Conservation (phyloP, 2,113 vertebrate species). For the Sinocyclocheilus anophthalmus region DNA sequence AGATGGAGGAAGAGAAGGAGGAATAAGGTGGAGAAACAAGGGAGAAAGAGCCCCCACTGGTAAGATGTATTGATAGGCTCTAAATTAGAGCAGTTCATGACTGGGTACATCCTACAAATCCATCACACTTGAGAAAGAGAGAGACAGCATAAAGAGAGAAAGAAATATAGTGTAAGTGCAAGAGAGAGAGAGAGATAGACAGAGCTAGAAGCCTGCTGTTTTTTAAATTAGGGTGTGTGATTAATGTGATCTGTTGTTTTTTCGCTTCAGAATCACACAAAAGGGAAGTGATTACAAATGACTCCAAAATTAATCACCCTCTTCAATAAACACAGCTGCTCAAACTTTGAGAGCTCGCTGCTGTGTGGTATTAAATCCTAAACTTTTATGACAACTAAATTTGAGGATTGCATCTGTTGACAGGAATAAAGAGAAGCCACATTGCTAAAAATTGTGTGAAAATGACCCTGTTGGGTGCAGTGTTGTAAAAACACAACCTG, state of each 20-base stretch:
- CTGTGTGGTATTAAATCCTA: conserved; percentile 8
- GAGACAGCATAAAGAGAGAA: conserved; percentile 11
- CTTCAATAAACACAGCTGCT: conserved; percentile 18
- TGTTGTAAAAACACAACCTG: background rate
- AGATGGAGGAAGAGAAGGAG: conserved; percentile 26
- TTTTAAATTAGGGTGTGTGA: conserved; percentile 49
- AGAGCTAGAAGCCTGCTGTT: conserved; percentile 44
- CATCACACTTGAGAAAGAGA: conserved; percentile 33
- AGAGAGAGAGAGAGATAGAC: background rate
- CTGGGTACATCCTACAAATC: conserved; percentile 46
- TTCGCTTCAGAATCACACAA: conserved; percentile 24
- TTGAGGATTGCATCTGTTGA: background rate
- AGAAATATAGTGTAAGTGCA: background rate
- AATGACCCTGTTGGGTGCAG: background rate
- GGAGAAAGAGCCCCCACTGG: conserved; percentile 35
- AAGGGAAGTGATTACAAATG: conserved; percentile 44
- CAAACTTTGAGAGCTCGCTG: background rate
- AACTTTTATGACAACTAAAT: conserved; percentile 2
- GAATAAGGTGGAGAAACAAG: conserved; percentile 30
- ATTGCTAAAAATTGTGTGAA: background rate
- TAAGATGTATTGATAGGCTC: conserved; percentile 53
- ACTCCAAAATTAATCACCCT: conserved; percentile 15
- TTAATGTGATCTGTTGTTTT: conserved; percentile 31
- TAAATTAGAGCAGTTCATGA: conserved; percentile 45
- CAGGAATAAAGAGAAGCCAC: background rate